phyloP scores from a whole-genome alignment of 2,113 vertebrate species.

The Dicaeum eximium region DNA sequence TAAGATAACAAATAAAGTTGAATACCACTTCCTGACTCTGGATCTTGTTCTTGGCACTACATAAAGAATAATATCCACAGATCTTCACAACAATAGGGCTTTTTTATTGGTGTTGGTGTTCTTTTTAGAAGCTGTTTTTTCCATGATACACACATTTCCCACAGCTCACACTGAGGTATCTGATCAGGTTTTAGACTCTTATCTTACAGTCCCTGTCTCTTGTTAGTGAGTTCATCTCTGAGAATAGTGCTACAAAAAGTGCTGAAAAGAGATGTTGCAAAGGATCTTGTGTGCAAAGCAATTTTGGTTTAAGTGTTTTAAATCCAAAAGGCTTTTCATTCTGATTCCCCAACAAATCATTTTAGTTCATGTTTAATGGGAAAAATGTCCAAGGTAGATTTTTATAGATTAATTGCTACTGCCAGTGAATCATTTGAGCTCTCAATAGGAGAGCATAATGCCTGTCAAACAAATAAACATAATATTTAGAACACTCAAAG shows the following conservation, averaged over 20 bases:
- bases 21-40: conserved; percentile 33
- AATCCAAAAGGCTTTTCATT: conserved; percentile 25
- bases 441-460: not conserved
- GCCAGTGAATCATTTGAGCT: not conserved
- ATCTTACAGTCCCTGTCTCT: not conserved
- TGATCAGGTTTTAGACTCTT: conserved; percentile 42
- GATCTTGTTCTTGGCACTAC: conserved; percentile 44
- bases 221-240: not conserved
- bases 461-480: conserved; percentile 23
- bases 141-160: conserved; percentile 10
- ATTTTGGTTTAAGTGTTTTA: conserved; percentile 6
- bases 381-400: not conserved
- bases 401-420: not conserved
- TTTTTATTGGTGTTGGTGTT: not conserved
- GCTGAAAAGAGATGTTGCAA: not conserved
- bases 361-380: not conserved
- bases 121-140: conserved; percentile 19
- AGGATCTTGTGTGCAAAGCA: not conserved
- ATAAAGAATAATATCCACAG: conserved; percentile 35
- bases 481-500: conserved; percentile 4
- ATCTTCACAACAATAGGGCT: conserved; percentile 14
- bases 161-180: conserved; percentile 23
- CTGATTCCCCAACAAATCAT: not conserved
- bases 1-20: conserved; percentile 34
- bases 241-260: not conserved